These are phyloP conservation scores for Strix aluco DNA, from an alignment of 2,113 vertebrate genomes.

Conservation along the genomic window DNA sequence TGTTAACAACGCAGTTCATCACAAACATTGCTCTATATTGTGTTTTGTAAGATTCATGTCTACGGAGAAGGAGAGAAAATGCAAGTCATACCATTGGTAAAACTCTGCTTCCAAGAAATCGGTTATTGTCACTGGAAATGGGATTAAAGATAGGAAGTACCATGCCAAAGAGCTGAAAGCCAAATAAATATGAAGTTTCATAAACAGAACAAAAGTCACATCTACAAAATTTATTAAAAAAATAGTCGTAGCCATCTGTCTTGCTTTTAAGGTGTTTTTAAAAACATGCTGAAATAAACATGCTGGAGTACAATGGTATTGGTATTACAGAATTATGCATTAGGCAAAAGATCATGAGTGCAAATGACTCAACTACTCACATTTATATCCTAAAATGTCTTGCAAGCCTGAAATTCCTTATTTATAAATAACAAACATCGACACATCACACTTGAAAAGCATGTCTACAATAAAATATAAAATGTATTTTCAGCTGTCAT, in stretches of 20 bases:
- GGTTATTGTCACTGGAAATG: neutral
- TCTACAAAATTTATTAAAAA: neutral
- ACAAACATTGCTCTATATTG: slow-evolving; percentile 99
- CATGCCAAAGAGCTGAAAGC: neutral
- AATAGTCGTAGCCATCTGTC: neutral
- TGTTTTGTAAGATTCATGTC: slow-evolving; percentile 93
- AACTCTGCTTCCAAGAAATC: slow-evolving; percentile 4
- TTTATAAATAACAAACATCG: neutral
- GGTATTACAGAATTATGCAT: neutral
- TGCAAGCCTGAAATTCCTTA: neutral
- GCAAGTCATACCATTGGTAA: neutral
- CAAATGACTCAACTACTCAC: neutral
- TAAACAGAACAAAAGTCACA: neutral
- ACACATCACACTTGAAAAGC: neutral
- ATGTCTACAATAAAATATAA: neutral
- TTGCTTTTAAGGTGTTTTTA: neutral
- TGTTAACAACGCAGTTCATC: slow-evolving; percentile 93
- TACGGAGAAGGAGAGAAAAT: slow-evolving; percentile 64
- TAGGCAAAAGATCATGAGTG: neutral
- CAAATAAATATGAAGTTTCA: neutral
- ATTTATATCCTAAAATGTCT: neutral
- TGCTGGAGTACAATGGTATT: neutral
- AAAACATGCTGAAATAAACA: neutral
- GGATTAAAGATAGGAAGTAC: neutral
- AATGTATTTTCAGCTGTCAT: neutral